A percentile compares a stretch with the other conserved stretches of the same genome.
Conservation (phyloP, 2,888 invertebrate genomes). For the Lycocerus yunnanus region DNA sequence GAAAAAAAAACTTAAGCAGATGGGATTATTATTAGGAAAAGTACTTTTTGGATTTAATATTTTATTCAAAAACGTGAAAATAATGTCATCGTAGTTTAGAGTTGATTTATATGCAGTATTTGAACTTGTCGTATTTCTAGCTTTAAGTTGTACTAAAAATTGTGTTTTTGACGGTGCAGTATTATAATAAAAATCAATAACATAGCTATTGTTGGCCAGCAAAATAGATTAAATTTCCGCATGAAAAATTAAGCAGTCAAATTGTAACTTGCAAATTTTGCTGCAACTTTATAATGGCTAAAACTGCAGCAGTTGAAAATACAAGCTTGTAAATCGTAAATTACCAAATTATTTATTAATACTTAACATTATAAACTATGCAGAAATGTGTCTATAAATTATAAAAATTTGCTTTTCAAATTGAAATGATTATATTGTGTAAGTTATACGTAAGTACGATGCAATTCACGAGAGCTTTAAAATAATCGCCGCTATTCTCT, state of each 20-base stretch:
- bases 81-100: neutral
- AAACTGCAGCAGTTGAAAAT: constrained; percentile 12
- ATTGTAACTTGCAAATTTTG: neutral
- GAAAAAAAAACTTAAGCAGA: neutral
- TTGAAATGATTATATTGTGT: neutral
- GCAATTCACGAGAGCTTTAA: constrained; percentile 6
- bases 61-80: neutral
- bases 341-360: neutral
- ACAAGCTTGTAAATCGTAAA: neutral
- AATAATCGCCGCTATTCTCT: constrained; percentile 15
- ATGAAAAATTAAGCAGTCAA: neutral
- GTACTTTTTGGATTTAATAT: neutral
- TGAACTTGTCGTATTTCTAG: neutral
- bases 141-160: neutral
- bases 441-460: neutral
- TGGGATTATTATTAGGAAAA: neutral
- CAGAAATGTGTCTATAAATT: too few species aligned
- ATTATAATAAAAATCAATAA: neutral
- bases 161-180: neutral
- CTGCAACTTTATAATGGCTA: neutral
- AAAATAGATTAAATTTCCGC: neutral
- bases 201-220: neutral
- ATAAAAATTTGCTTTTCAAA: neutral
- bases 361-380: neutral
- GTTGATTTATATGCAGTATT: neutral